A percentile compares a stretch with the other conserved stretches of the same genome.
These are phyloP conservation scores for Conchocele bisecta DNA, from an alignment of 2,888 invertebrate species.

Conservation along the genomic window DNA sequence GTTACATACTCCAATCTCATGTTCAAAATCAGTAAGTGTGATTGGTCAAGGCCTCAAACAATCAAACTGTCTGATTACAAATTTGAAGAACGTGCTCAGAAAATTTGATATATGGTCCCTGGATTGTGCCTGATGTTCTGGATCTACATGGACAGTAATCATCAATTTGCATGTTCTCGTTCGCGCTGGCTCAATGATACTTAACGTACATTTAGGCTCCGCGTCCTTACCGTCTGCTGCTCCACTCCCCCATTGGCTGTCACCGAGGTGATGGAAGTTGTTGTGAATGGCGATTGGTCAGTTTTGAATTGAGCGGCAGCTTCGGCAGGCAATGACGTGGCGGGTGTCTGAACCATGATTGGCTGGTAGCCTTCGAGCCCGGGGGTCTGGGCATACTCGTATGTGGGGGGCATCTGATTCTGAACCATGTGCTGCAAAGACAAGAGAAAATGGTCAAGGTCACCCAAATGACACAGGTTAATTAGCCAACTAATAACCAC, in stretches of 20 bases:
- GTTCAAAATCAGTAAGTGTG: too few species aligned
- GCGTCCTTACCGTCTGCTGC: slow-evolving; percentile 85
- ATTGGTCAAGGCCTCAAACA: too few species aligned
- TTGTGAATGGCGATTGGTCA: slow-evolving; percentile 69
- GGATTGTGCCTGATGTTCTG: too few species aligned
- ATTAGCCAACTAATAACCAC: too few species aligned
- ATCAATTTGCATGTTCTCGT: slow-evolving; percentile 37
- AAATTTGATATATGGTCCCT: too few species aligned
- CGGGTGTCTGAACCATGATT: slow-evolving; percentile 72
- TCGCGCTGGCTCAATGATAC: too few species aligned
- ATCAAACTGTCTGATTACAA: too few species aligned
- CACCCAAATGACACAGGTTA: too few species aligned
- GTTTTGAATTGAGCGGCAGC: slow-evolving; percentile 62
- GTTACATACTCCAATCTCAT: too few species aligned
- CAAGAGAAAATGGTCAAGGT: too few species aligned
- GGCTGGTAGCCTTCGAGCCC: slow-evolving; percentile 78
- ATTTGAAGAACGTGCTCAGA: too few species aligned
- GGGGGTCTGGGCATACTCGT: slow-evolving; percentile 80
- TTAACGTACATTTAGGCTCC: slow-evolving; percentile 73
- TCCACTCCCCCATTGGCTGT: slow-evolving; percentile 86
- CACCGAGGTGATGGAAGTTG: slow-evolving; percentile 76
- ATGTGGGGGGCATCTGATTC: slow-evolving; percentile 88
- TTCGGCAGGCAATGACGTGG: slow-evolving; percentile 68
- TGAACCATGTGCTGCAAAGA: slow-evolving; percentile 93
- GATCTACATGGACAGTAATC: too few species aligned